Evolutionary conservation across 2,113 vertebrate species (phyloP), one percentile per base, ranked within the genome.

Genomic region (Brevimyrus niger): DNA sequence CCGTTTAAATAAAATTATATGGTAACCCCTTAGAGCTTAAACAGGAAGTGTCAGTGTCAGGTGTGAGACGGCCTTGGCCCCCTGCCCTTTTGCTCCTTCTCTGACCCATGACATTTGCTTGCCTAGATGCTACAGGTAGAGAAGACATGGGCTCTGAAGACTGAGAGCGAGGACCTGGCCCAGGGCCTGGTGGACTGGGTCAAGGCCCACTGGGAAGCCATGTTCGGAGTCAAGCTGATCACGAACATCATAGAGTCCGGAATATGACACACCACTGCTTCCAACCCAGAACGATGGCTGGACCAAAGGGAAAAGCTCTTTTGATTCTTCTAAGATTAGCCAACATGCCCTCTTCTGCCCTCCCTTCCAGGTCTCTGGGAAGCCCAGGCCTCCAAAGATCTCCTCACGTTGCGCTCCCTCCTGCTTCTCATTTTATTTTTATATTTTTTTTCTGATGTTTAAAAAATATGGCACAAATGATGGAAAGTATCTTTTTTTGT

Each of bases 191-290:
- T 97, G 91, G 93, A 95, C 88, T 98, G 97, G 97, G 93, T 98
- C 91, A 95, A 93, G 76, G 92, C 93, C 3, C 97, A 96, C 83
- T 98, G 97, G 97, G 97, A 98, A 92, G 94, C 95, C 73, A 94
- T 97, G 94, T 98, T 97, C 89, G 96, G 97, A 53, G 97, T 98
- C 0, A 95, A 94, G 21, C 95, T 98, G 73, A 91, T 92, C 89
- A 95, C 93, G 38, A 92, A 91, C 50, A 83, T 93, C 82, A 94
- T 94, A 50, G 93, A 94, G 23, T 88, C 44, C 9, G 46, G 44
- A 3, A n/a, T 55, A 82, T 90, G 73, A 88, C 8, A 46, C 42
- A 3, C 46, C 23, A 3, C 17, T 50, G 8, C 55, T 55, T 42
- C 50, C 2, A 44, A 47, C 38, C 1, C 3, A 10, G 58, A 15